Percentiles rank a stretch among this genome's conserved stretches.
Conservation (phyloP, 1,140 invertebrate genomes). For the Sitophilus oryzae region DNA sequence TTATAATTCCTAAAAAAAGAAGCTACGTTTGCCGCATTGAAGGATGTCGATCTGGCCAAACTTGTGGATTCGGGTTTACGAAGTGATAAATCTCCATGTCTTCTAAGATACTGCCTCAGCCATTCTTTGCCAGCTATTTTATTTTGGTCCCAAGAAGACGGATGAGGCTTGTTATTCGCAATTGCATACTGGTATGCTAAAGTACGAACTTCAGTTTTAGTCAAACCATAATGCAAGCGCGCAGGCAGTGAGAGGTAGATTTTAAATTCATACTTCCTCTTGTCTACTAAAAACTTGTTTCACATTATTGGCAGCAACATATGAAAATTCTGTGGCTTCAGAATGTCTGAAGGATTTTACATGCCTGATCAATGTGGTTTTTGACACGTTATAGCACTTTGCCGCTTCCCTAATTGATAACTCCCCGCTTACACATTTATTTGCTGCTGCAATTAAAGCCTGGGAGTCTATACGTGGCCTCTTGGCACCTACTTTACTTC, state of each 20-base stretch:
- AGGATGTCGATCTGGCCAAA: constrained; percentile 22
- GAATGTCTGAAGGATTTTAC: too few relatives aligned
- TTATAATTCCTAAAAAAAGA: constrained; percentile 32
- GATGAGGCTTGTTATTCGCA: constrained; percentile 6
- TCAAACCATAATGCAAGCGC: constrained; percentile 24
- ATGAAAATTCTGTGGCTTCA: constrained; percentile 10
- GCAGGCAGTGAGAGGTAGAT: constrained; percentile 1
- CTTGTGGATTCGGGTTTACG: constrained; percentile 30
- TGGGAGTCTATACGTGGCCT: neutral
- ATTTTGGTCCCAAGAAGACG: constrained; percentile 9
- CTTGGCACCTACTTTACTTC: constrained; percentile 4
- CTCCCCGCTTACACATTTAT: constrained; percentile 7
- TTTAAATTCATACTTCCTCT: too few relatives aligned
- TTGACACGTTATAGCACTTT: constrained; percentile 5
- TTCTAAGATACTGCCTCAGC: constrained; percentile 26
- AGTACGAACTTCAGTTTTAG: constrained; percentile 12
- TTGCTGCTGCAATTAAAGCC: constrained; percentile 7
- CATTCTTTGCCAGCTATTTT: constrained; percentile 22
- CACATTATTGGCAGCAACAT: constrained; percentile 10
- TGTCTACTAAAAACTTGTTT: constrained; percentile 5
- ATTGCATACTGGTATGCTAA: constrained; percentile 25
- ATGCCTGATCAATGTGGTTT: constrained; percentile 3
- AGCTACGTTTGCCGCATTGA: constrained; percentile 27
- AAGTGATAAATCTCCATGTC: constrained; percentile 24
- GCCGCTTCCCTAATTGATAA: constrained; percentile 6